Conservation (phyloP, 2,888 invertebrate genomes). For the Ganaspis brasiliensis region DNA sequence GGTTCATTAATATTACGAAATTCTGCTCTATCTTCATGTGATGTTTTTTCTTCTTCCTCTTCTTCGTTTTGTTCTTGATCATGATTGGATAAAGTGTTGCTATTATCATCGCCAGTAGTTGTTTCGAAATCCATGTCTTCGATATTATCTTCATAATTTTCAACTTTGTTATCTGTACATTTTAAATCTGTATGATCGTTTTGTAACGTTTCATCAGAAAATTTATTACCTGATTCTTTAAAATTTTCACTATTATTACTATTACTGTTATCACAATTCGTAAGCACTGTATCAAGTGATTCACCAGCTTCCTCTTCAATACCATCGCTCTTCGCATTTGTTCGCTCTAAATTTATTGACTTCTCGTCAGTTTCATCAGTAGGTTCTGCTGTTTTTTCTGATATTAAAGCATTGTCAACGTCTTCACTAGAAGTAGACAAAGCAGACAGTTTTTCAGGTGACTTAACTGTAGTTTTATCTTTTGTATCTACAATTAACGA, state of each 20-base stretch:
- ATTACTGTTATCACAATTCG: neutral
- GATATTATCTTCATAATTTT: constrained; percentile 17
- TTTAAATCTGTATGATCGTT: constrained; percentile 34
- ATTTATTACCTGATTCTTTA: constrained; percentile 52
- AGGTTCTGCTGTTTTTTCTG: constrained; percentile 14
- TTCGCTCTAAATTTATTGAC: neutral
- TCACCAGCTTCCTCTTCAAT: constrained; percentile 38
- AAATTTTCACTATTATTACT: constrained; percentile 29
- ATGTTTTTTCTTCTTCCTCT: constrained; percentile 67
- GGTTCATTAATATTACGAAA: neutral
- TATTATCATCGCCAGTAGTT: constrained; percentile 61
- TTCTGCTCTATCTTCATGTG: neutral
- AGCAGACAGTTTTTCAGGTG: neutral
- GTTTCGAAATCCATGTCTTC: constrained; percentile 60
- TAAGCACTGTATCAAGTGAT: constrained; percentile 14
- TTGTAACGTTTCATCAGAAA: constrained; percentile 42
- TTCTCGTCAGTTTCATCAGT: neutral
- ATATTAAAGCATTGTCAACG: neutral
- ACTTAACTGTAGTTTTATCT: neutral
- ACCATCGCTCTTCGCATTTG: neutral
- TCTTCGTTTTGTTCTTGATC: constrained; percentile 81
- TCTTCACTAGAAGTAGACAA: neutral
- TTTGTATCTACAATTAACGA: neutral
- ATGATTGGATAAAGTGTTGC: constrained; percentile 77
- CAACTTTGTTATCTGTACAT: constrained; percentile 31